phyloP scores from a whole-genome alignment of 2,888 invertebrate genomes.

The Drosophila paucipuncta region DNA sequence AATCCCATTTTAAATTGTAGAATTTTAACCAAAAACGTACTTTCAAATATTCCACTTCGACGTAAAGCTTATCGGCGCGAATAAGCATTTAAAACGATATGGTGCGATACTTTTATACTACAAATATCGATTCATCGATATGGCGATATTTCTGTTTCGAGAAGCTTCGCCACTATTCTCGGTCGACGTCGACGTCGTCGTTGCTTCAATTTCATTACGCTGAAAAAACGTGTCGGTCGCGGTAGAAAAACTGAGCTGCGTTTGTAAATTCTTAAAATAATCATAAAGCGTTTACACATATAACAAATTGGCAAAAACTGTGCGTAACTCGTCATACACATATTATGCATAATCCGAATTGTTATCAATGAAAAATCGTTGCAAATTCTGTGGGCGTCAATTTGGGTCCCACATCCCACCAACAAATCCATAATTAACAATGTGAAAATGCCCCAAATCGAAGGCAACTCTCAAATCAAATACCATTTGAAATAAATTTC shows the following conservation, averaged over 20 bases:
- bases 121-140: constrained; percentile 33
- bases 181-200: constrained; percentile 60
- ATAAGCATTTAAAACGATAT: constrained; percentile 1
- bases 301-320: constrained; percentile 30
- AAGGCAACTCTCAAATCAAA: constrained; percentile 36
- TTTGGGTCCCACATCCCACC: constrained; percentile 13
- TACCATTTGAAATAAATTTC: constrained; percentile 44
- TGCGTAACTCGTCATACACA: constrained; percentile 32
- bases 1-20: background rate
- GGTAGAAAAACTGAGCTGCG: constrained; percentile 49
- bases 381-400: constrained; percentile 6
- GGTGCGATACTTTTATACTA: constrained; percentile 1
- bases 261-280: constrained; percentile 50
- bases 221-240: constrained; percentile 64
- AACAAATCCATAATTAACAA: constrained; percentile 64
- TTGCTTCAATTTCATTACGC: constrained; percentile 61
- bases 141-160: constrained; percentile 33
- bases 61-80: constrained; percentile 1
- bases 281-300: constrained; percentile 29
- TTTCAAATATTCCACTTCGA: background rate
- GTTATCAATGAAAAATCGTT: constrained; percentile 11
- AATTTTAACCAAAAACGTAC: background rate
- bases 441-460: constrained; percentile 24
- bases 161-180: constrained; percentile 56
- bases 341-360: constrained; percentile 2